phyloP scores from a whole-genome alignment of 2,888 invertebrate genomes.

The Aleiodes leptofemur region DNA sequence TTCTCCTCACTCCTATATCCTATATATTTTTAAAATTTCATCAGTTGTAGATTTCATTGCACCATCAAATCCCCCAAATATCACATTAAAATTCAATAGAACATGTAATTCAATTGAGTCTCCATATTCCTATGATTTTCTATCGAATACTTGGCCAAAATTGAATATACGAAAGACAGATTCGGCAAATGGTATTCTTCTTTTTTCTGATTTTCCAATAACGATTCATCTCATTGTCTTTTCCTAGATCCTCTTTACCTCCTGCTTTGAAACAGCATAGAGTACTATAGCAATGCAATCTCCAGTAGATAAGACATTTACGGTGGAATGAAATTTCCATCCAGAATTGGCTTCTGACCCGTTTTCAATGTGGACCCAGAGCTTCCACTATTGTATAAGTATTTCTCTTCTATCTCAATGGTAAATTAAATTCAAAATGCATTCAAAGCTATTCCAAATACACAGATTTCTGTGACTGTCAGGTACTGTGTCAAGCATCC shows the following conservation, averaged over 20 bases:
- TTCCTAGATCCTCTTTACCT: constrained; percentile 37
- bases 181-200: neutral
- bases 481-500: constrained; percentile 8
- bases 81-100: constrained; percentile 20
- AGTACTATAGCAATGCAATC: constrained; percentile 50
- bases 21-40: constrained; percentile 4
- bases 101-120: neutral
- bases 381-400: constrained; percentile 31
- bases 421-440: constrained; percentile 70
- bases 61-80: neutral
- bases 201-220: constrained; percentile 17
- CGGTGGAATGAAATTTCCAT: constrained; percentile 67
- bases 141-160: constrained; percentile 17
- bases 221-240: constrained; percentile 24
- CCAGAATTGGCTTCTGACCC: constrained; percentile 67
- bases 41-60: neutral
- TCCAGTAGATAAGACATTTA: constrained; percentile 57
- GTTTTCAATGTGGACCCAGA: constrained; percentile 63
- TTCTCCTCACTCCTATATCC: neutral
- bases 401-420: constrained; percentile 30
- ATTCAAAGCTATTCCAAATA: constrained; percentile 71
- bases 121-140: constrained; percentile 1
- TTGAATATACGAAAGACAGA: constrained; percentile 23
- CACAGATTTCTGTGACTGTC: constrained; percentile 58
- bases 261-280: neutral